phyloP scores from a whole-genome alignment of 1,140 invertebrate genomes.

The Pseudomyrmex cubaensis region DNA sequence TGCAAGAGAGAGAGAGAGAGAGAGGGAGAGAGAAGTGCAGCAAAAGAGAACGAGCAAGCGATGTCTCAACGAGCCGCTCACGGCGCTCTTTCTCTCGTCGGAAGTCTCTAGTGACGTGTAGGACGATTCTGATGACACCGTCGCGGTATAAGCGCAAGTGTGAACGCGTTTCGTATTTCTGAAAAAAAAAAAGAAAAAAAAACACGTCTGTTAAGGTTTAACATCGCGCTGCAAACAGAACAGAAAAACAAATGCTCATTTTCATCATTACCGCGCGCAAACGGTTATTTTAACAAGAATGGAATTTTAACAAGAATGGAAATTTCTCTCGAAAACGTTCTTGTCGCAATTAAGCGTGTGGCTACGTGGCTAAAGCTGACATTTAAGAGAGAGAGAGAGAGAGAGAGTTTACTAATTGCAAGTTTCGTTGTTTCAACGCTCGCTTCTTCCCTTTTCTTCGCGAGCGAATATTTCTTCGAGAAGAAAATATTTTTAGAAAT shows the following conservation, averaged over 20 bases:
- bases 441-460: too few species aligned
- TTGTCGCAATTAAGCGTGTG: background rate
- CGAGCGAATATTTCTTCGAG: too few species aligned
- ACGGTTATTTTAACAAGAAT: background rate
- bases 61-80: too few species aligned
- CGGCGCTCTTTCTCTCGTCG: conserved; percentile 24
- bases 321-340: background rate
- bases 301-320: background rate
- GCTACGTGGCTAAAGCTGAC: background rate
- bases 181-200: too few species aligned
- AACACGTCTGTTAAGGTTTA: background rate
- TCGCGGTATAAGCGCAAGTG: conserved; percentile 19
- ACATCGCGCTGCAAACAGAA: background rate
- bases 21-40: conserved; percentile 4
- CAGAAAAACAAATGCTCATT: conserved; percentile 8
- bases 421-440: background rate
- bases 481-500: conserved; percentile 8
- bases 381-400: too few species aligned
- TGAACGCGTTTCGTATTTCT: too few species aligned
- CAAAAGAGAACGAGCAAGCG: too few species aligned
- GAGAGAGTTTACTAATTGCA: background rate
- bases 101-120: conserved; percentile 10
- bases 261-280: conserved; percentile 1
- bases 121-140: conserved; percentile 12
- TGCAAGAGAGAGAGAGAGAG: background rate